Evolutionary conservation across 2,888 invertebrate species (phyloP).

Genomic region (Caradrina clavipalpis): DNA sequence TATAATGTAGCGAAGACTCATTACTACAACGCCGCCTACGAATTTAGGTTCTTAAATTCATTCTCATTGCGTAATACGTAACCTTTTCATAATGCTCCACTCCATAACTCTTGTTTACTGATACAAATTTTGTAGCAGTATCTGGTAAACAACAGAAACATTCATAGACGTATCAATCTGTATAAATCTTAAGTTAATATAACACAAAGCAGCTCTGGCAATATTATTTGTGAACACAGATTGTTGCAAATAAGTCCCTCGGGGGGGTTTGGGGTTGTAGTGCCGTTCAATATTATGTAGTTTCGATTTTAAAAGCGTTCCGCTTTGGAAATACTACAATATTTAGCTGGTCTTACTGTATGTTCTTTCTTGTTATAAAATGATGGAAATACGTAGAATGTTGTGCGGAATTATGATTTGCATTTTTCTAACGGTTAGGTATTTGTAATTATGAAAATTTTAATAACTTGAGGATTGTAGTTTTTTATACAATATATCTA

Average conservation of each 20-base stretch:
- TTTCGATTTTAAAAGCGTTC: slow-evolving; percentile 68
- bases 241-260: slow-evolving; percentile 79
- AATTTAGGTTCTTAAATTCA: neutral
- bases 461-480: slow-evolving; percentile 13
- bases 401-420: slow-evolving; percentile 13
- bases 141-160: slow-evolving; percentile 40
- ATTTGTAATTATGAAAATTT: slow-evolving; percentile 25
- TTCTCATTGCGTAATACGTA: neutral
- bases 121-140: slow-evolving; percentile 7
- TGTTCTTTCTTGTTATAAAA: slow-evolving; percentile 28
- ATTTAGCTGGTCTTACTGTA: slow-evolving; percentile 22
- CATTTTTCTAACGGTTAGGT: slow-evolving; percentile 15
- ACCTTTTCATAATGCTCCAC: neutral
- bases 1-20: neutral
- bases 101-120: slow-evolving; percentile 26
- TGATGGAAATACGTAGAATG: slow-evolving; percentile 17
- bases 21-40: neutral
- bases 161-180: slow-evolving; percentile 52
- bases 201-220: slow-evolving; percentile 69
- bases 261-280: slow-evolving; percentile 62
- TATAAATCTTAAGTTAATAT: slow-evolving; percentile 58
- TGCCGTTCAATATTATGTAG: slow-evolving; percentile 65
- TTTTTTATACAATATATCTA: too few relatives aligned
- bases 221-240: slow-evolving; percentile 79
- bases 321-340: slow-evolving; percentile 48